These are phyloP conservation scores for Epirrita christyi DNA, from an alignment of 2,888 invertebrate genomes.

Conservation along the genomic window DNA sequence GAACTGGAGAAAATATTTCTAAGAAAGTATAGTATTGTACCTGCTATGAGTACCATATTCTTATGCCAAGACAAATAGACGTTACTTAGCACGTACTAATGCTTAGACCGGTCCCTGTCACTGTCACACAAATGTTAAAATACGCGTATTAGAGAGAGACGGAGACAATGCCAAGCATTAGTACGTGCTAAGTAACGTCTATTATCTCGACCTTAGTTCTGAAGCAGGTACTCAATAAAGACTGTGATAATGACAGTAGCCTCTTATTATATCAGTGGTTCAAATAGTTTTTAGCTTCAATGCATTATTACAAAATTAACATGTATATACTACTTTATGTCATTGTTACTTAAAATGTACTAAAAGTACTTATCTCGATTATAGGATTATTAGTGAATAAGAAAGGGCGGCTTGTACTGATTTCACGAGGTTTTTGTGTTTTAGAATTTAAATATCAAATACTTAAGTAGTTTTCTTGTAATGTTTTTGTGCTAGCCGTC, in stretches of 20 bases:
- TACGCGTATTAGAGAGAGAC: too few relatives aligned
- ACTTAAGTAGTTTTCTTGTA: neutral
- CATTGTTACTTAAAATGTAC: slow-evolving; percentile 21
- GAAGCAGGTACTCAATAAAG: slow-evolving; percentile 5
- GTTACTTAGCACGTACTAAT: too few relatives aligned
- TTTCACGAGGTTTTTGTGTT: neutral
- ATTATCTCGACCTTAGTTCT: too few relatives aligned
- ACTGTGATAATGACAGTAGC: slow-evolving; percentile 22
- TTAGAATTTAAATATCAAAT: neutral
- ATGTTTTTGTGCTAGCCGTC: neutral
- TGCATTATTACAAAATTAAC: neutral
- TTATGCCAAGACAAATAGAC: too few relatives aligned
- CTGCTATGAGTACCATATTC: slow-evolving; percentile 1
- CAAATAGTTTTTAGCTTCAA: neutral
- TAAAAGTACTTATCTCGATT: slow-evolving; percentile 27
- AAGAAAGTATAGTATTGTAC: neutral
- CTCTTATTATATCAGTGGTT: neutral
- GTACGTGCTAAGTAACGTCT: too few relatives aligned
- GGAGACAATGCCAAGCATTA: too few relatives aligned
- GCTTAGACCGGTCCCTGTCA: too few relatives aligned
- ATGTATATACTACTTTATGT: neutral
- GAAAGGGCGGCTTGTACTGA: slow-evolving; percentile 1
- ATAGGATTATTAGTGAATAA: slow-evolving; percentile 3
- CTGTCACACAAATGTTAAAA: too few relatives aligned
- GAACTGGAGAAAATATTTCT: neutral